Base-by-base conservation (phyloP, 2,797 vertebrate species). In the Selene dorsalis region DNA sequence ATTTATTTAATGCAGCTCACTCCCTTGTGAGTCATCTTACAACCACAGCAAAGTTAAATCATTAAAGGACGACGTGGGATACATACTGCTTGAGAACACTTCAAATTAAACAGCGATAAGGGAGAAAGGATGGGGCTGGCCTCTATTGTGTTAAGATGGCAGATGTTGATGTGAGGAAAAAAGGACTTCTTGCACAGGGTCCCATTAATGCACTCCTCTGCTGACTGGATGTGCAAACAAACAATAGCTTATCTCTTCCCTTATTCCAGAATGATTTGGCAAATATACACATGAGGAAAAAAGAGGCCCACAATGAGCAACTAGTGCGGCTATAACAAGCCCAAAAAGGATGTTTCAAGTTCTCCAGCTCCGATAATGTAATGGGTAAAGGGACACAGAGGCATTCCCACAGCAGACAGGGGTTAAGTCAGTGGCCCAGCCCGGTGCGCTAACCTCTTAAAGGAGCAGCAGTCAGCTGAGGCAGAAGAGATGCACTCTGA, bases 1-100 rank as follows among this genome's bases (percentile, higher is more conserved):
- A 96, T 97, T 98, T 98, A 98, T 97, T 97, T 97, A 97, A 97
- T 95, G 94, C 90, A 86, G 94, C 91, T 83, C 86, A 84, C 88
- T 95, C 95, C 94, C 93, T 94, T 87, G 93, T 91, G 95, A 95
- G 89, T 94, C 95, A 93, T 93, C 94, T 94, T 93, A 95, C 93
- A 96, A 96, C 94, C 93, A 94, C 84, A 78, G 93, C 86, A 94
- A 96, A 96, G 92, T 94, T 95, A 95, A 97, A 97, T 97, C 96
- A 96, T 95, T 94, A 96, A 94, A 95, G 88, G 90, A 93, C 92
- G 93, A 94, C 47, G 77, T 88, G 91, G 91, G 94, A 94, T 88
- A 91, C 89, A 94, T 90, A 93, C 87, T 87, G 88, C 80, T 84
- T 73, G 88, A 94, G 90, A 95, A 94, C 87, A 83, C 91, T 93